Conservation (phyloP, 2,113 vertebrate genomes). For the Lota lota region DNA sequence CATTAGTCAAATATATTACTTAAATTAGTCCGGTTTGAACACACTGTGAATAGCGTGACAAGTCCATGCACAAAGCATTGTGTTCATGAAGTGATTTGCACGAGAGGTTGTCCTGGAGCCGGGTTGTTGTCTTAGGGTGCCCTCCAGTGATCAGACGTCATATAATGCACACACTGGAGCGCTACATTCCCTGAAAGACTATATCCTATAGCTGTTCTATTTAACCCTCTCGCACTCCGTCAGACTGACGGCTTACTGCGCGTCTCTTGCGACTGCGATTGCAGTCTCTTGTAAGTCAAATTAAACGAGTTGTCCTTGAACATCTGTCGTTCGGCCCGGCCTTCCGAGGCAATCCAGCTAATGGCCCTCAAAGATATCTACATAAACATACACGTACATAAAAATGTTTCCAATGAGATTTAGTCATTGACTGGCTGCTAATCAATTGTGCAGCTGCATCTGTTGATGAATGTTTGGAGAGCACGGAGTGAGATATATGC, state of each 20-base stretch:
- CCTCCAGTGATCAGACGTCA: constrained; percentile 36
- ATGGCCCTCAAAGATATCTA: constrained; percentile 79
- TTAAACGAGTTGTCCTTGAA: constrained; percentile 76
- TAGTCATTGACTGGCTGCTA: constrained; percentile 70
- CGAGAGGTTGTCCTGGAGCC: not conserved
- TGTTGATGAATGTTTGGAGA: constrained; percentile 72
- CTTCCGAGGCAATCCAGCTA: constrained; percentile 79
- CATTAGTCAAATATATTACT: constrained; percentile 3
- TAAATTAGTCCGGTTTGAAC: not conserved
- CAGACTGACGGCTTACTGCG: constrained; percentile 41
- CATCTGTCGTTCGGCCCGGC: constrained; percentile 77
- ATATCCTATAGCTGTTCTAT: constrained; percentile 3
- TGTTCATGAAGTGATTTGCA: not conserved
- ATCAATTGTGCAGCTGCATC: constrained; percentile 76
- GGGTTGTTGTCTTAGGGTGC: constrained; percentile 37
- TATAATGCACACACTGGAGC: constrained; percentile 22
- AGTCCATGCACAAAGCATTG: too few species aligned
- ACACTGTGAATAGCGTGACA: not conserved
- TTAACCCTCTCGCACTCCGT: too few species aligned
- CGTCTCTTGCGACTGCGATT: constrained; percentile 56
- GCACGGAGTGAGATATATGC: constrained; percentile 71
- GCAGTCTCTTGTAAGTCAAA: constrained; percentile 68
- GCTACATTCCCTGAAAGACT: constrained; percentile 25
- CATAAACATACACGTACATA: constrained; percentile 80
- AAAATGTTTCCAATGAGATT: constrained; percentile 78